phyloP scores from a whole-genome alignment of 1,140 invertebrate genomes.

The Drosophila paulistorum region DNA sequence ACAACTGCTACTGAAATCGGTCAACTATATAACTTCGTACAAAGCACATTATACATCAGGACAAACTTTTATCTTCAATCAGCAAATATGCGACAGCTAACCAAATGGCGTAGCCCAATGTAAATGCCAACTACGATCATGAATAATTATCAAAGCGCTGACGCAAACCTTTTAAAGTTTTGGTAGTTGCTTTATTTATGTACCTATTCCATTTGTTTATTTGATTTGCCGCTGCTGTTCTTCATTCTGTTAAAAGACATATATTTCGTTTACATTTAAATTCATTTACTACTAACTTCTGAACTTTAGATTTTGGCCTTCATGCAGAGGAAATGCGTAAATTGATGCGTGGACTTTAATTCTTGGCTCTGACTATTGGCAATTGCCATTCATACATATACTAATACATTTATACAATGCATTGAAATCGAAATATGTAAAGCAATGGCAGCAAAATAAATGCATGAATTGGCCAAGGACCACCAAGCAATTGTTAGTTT shows the following conservation, averaged over 20 bases:
- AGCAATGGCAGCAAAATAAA: conserved; percentile 1
- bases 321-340: not conserved
- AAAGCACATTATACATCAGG: no score
- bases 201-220: not conserved
- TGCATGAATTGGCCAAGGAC: conserved; percentile 54
- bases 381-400: conserved; percentile 12
- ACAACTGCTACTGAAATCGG: no score
- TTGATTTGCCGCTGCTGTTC: not conserved
- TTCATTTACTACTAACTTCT: no score
- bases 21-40: no score
- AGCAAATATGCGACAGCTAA: no score
- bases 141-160: not conserved
- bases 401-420: conserved; percentile 30
- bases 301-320: not conserved
- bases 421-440: conserved; percentile 23
- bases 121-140: no score
- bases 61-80: no score
- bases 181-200: not conserved
- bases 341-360: conserved; percentile 21
- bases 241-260: not conserved
- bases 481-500: conserved; percentile 34
- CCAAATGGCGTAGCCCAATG: no score
- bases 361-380: conserved; percentile 4
- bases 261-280: not conserved
- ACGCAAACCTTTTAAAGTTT: not conserved